Conservation (phyloP, 2,113 vertebrate genomes). For the Bungarus multicinctus region DNA sequence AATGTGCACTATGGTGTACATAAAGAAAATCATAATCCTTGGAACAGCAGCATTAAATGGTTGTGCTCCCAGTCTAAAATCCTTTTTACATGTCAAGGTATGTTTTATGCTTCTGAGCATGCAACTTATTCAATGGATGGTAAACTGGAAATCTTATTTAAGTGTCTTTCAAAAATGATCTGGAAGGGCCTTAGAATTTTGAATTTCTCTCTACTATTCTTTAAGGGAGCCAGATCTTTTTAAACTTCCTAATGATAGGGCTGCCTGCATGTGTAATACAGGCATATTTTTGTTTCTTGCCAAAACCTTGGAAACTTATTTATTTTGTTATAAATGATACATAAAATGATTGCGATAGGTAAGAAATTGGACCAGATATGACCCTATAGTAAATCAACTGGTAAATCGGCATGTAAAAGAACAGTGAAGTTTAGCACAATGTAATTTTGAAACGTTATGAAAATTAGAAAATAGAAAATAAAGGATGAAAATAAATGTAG, state of each 20-base stretch:
- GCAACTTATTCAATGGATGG: neutral
- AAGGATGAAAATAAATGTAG: neutral
- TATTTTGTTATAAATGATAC: neutral
- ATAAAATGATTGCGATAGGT: neutral
- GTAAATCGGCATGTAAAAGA: neutral
- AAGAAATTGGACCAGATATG: neutral
- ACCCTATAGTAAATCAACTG: neutral
- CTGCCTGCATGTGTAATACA: neutral
- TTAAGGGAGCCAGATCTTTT: neutral
- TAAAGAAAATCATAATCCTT: neutral
- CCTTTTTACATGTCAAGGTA: neutral
- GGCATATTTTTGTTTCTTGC: neutral
- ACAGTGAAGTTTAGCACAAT: neutral
- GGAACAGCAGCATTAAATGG: neutral
- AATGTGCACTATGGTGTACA: neutral
- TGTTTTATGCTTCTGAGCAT: neutral
- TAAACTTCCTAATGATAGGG: neutral
- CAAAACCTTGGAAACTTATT: neutral
- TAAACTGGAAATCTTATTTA: neutral
- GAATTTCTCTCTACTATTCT: neutral
- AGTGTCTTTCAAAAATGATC: neutral
- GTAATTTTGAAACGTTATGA: neutral
- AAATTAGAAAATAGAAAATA: neutral
- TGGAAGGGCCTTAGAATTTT: neutral
- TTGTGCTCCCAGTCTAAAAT: neutral